These are phyloP conservation scores for Trissoscelio sp. DNA, from an alignment of 2,888 invertebrate species.

Conservation along the genomic window DNA sequence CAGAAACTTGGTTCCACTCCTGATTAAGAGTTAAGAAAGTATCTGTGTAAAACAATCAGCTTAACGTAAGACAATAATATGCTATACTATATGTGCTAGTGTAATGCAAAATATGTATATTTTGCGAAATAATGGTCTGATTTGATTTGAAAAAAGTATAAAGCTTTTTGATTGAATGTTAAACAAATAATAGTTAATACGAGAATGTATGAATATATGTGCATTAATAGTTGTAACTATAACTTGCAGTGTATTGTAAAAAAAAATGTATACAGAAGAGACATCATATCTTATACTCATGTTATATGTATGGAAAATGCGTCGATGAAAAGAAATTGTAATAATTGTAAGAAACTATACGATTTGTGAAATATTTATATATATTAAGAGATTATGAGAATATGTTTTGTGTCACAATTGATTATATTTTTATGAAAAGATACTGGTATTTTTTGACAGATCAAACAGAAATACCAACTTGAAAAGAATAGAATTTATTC, in stretches of 20 bases:
- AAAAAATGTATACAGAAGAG: background rate
- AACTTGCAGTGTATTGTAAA: background rate
- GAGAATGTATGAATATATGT: too few species aligned
- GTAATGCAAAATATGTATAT: too few species aligned
- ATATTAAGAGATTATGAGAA: slow-evolving; percentile 20
- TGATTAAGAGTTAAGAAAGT: too few species aligned
- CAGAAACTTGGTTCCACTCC: too few species aligned
- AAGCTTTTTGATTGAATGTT: too few species aligned
- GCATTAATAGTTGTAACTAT: background rate
- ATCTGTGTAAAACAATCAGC: background rate
- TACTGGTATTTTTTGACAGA: slow-evolving; percentile 31
- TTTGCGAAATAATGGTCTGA: too few species aligned
- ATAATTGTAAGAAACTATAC: slow-evolving; percentile 1
- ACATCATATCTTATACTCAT: too few species aligned
- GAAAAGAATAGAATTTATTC: slow-evolving; percentile 2
- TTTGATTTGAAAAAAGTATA: too few species aligned
- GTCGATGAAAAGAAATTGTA: background rate
- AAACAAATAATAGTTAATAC: too few species aligned
- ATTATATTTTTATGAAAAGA: slow-evolving; percentile 21
- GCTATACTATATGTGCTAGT: too few species aligned
- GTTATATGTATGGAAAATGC: background rate
- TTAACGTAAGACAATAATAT: background rate
- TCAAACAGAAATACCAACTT: slow-evolving; percentile 16
- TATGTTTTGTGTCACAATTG: slow-evolving; percentile 1
- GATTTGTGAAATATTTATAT: slow-evolving; percentile 12